Base-by-base conservation (phyloP, 1,140 invertebrate genomes). In the Trichonephila clavipes region DNA sequence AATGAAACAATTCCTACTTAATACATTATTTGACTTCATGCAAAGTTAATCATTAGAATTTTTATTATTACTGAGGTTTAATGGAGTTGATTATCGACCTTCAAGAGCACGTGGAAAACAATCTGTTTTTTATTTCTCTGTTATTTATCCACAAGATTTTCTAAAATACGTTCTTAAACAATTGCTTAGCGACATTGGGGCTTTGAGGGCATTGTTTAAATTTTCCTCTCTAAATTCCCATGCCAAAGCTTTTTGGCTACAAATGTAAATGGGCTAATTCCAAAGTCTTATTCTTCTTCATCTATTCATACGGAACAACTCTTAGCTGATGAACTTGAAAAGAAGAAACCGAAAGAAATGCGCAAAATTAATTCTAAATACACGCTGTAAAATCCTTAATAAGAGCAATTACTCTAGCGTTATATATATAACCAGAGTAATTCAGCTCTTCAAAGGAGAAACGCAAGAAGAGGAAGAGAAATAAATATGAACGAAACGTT, bases 401-500 rank as follows among this genome's bases (percentile, higher is more conserved):
- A 28, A 28, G 28, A 77, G 28, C 69, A 77, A 77, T 77, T 77
- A 77, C 14, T 40, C 69, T 34, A 28, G 24, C 28, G 14, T 40
- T 34, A 77, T 77, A 34, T 77, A 77, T 77, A 77, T 77, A 77
- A 77, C 24, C 28, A 77, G 69, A 14, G 28, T 77, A 77, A 24
- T 77, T 77, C 69, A 7, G 69, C 0, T 77, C 69, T 77, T 77
- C 69, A 77, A 77, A 77, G 28, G 24, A 18, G 69, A 77, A 77
- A 40, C 69, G 69, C 69, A 40, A 77, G 69, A 34, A 34, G 2
- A 77, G 69, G 69, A 77, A 18, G 34, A 40, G 69, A 14, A 77
- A 77, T 24, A 77, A 77, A 77, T 40, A 77, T 77, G 69, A 40
- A 77, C 69, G 64, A 21, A 69, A 77, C 69, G 28, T 77, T 77